Conservation (phyloP, 2,797 vertebrate species). For the Miichthys miiuy region DNA sequence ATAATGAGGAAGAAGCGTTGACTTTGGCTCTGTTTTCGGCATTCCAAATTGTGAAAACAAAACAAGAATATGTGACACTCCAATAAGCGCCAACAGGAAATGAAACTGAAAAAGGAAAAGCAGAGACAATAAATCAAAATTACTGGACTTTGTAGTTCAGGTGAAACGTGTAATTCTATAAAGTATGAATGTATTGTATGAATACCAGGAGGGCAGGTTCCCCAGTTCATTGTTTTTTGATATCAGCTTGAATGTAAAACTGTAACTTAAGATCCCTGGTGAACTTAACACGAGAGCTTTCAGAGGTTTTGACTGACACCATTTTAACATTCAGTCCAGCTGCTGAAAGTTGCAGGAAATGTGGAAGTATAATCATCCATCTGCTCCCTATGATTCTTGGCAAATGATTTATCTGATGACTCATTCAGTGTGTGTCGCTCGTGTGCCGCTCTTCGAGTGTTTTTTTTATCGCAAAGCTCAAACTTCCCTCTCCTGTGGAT, state of each 20-base stretch:
- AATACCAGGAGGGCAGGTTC: not conserved
- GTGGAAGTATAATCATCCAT: not conserved
- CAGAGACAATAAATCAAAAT: not conserved
- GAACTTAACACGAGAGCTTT: too few species aligned
- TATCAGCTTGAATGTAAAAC: not conserved
- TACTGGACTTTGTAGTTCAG: not conserved
- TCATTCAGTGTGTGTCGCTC: conserved; percentile 4
- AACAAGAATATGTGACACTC: not conserved
- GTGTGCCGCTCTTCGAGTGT: not conserved
- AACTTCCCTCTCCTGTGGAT: not conserved
- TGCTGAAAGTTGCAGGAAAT: not conserved
- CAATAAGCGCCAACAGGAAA: rapidly evolving
- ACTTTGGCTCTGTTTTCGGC: not conserved
- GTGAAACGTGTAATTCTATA: not conserved
- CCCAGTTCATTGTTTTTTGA: not conserved
- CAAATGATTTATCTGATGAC: conserved; percentile 27
- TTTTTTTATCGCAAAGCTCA: not conserved
- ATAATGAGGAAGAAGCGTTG: not conserved
- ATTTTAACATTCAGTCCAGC: not conserved
- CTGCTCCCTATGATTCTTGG: not conserved
- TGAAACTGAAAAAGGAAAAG: not conserved
- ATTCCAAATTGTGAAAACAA: not conserved
- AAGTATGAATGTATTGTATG: not conserved
- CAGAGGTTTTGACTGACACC: not conserved
- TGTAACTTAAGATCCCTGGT: not conserved